Conservation (phyloP, 1,140 invertebrate genomes). For the Homarus americanus region DNA sequence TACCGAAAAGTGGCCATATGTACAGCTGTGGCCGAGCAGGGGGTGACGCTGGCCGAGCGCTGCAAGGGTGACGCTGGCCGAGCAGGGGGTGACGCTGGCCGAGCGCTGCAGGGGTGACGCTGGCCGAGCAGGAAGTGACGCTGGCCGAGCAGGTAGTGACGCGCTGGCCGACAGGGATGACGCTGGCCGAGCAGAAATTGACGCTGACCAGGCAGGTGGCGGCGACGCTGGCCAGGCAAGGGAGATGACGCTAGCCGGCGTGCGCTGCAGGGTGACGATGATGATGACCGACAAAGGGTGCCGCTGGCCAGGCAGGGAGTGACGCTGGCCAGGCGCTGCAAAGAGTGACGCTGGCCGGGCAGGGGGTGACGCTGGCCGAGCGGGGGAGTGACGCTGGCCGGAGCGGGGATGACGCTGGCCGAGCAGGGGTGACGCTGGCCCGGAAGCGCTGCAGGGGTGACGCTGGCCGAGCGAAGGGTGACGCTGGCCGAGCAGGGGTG, state of each 20-base stretch:
- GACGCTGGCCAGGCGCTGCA: too few species aligned
- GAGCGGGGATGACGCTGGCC: background rate
- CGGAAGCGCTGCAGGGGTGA: too few species aligned
- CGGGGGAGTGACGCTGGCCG: background rate
- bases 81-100: too few species aligned
- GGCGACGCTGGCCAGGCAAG: background rate
- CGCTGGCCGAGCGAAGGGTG: too few species aligned
- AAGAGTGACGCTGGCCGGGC: background rate
- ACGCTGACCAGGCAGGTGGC: background rate
- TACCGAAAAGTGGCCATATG: background rate
- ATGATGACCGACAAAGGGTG: too few species aligned
- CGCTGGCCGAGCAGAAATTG: background rate
- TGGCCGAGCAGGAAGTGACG: background rate
- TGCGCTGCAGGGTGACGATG: too few species aligned
- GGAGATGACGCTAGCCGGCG: background rate
- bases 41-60: background rate
- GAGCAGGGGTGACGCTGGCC: background rate
- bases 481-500: too few species aligned
- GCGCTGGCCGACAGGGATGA: background rate
- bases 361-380: background rate
- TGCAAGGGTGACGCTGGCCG: background rate
- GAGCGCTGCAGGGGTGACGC: background rate
- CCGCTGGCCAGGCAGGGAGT: too few species aligned
- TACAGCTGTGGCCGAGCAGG: too few species aligned
- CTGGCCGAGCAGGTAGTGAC: background rate